Percentiles rank a stretch among this genome's conserved stretches.
Evolutionary conservation across 2,113 vertebrate genomes (phyloP).

Genomic region (Tamias sibiricus): DNA sequence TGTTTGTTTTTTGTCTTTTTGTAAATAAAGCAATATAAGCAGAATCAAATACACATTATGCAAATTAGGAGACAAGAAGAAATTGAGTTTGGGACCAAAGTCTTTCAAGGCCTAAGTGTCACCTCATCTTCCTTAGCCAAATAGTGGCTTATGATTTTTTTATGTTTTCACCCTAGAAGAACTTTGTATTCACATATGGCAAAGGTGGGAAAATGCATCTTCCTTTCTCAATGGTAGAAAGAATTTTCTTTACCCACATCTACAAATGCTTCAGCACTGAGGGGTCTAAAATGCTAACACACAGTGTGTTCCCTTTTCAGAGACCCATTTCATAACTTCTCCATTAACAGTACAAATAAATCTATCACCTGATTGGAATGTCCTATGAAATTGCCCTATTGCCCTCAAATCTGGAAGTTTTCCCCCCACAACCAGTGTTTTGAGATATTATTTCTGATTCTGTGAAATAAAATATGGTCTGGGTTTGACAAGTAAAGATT

Average conservation of each 20-base stretch:
- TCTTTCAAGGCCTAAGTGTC: background rate
- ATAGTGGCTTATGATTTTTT: background rate
- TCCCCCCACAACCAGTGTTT: constrained; percentile 15
- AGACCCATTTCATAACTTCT: constrained; percentile 79
- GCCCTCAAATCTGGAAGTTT: constrained; percentile 55
- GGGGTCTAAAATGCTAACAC: constrained; percentile 68
- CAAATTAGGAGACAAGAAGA: background rate
- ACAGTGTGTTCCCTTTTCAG: background rate
- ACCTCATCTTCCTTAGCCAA: background rate
- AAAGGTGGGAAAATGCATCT: constrained; percentile 64
- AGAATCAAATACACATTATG: background rate
- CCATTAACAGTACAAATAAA: constrained; percentile 72
- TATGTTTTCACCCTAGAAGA: background rate
- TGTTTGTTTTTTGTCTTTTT: background rate
- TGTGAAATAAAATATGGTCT: constrained; percentile 81
- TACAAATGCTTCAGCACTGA: constrained; percentile 71
- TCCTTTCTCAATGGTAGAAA: constrained; percentile 67
- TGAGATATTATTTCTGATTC: constrained; percentile 73
- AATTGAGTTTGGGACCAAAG: background rate
- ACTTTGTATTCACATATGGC: background rate
- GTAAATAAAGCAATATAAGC: background rate
- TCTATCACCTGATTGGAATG: constrained; percentile 78
- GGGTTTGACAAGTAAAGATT: constrained; percentile 80
- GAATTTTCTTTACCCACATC: constrained; percentile 66
- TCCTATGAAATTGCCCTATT: constrained; percentile 78